Percentiles rank a stretch among this genome's conserved stretches.
These are phyloP conservation scores for Lagodon rhomboides DNA, from an alignment of 2,797 vertebrate genomes.

Conservation along the genomic window DNA sequence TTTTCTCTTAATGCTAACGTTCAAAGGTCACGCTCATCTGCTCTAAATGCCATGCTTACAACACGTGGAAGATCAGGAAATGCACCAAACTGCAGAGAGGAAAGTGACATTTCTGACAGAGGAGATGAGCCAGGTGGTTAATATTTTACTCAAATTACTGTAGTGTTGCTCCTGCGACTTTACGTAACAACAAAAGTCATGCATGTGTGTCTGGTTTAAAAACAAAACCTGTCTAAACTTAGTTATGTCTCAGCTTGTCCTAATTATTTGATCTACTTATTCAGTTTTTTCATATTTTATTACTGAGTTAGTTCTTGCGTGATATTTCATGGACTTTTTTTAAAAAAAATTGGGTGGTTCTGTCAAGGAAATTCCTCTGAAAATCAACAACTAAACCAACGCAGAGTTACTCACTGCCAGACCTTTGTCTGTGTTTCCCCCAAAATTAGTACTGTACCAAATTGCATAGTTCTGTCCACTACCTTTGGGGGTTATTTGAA, in stretches of 20 bases:
- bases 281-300: neutral
- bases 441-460: neutral
- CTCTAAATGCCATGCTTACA: slow-evolving; percentile 71
- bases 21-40: slow-evolving; percentile 69
- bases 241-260: neutral
- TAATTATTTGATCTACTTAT: neutral
- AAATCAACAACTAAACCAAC: neutral
- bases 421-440: neutral
- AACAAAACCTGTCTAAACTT: neutral
- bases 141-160: slow-evolving; percentile 31
- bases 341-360: no score
- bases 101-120: slow-evolving; percentile 68
- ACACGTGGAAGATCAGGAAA: slow-evolving; percentile 69
- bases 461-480: neutral
- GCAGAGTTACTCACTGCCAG: neutral
- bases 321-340: neutral
- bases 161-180: neutral
- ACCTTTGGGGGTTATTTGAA: neutral
- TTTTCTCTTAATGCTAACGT: slow-evolving; percentile 48
- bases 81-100: slow-evolving; percentile 54
- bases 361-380: neutral
- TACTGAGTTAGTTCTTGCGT: neutral
- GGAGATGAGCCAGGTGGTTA: slow-evolving; percentile 32
- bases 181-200: neutral
- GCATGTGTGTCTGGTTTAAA: neutral